These are phyloP conservation scores for Pampusana beccarii DNA, from an alignment of 2,113 vertebrate species.

Conservation along the genomic window DNA sequence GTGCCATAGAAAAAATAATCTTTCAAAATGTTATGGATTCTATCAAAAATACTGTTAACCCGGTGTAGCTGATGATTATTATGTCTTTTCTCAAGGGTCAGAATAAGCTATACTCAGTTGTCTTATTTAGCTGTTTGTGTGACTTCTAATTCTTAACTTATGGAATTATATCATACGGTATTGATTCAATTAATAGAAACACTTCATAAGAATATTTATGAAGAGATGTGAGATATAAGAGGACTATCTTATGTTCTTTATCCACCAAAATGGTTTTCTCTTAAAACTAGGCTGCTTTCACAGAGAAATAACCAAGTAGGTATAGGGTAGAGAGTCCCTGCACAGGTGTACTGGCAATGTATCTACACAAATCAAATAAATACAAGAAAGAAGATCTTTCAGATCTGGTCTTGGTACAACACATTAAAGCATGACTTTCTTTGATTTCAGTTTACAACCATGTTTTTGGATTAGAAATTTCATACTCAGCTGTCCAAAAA, in stretches of 20 bases:
- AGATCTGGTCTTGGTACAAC: background rate
- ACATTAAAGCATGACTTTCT: background rate
- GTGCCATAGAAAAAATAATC: background rate
- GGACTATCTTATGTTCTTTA: background rate
- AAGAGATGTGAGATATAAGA: background rate
- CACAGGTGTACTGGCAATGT: background rate
- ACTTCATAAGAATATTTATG: background rate
- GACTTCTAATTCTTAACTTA: background rate
- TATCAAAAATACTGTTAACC: background rate
- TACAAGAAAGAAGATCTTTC: background rate
- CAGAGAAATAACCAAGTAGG: background rate
- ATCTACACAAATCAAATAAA: background rate
- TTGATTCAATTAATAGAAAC: background rate
- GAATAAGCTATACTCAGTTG: background rate
- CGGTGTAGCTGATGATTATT: rapidly evolving
- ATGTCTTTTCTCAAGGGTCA: background rate
- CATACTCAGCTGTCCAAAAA: background rate
- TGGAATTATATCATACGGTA: background rate
- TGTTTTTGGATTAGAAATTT: background rate
- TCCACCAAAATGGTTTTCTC: background rate
- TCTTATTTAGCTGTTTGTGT: background rate
- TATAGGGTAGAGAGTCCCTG: background rate
- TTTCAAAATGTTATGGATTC: background rate
- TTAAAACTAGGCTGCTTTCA: background rate
- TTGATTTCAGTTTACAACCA: background rate